These are phyloP conservation scores for Baryphthengus martii DNA, from an alignment of 2,113 vertebrate genomes.

Conservation along the genomic window DNA sequence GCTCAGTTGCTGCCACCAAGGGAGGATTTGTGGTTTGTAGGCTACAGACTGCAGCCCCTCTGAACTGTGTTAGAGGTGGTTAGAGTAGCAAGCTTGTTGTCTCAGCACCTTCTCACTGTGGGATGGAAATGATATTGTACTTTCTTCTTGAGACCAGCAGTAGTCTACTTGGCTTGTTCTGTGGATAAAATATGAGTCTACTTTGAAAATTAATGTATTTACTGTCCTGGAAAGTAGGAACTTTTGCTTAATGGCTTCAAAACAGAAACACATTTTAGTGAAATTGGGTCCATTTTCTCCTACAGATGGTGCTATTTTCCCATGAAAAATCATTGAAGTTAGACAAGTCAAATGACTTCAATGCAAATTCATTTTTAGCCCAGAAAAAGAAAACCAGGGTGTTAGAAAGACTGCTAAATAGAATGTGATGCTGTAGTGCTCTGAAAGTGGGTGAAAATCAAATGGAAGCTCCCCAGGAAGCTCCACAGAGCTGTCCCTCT, in stretches of 20 bases:
- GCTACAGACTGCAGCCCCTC: not conserved
- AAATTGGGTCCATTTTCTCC: conserved; percentile 2
- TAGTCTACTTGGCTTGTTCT: not conserved
- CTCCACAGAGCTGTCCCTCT: not conserved
- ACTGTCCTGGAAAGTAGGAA: not conserved
- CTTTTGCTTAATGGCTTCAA: not conserved
- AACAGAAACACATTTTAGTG: not conserved
- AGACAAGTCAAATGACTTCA: not conserved
- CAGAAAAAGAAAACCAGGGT: not conserved
- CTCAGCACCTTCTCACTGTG: not conserved
- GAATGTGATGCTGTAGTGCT: not conserved
- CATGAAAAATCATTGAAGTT: conserved; percentile 45
- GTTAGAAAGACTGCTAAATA: not conserved
- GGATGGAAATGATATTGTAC: not conserved
- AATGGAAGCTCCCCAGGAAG: not conserved
- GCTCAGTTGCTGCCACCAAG: not conserved
- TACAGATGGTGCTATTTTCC: conserved; percentile 68
- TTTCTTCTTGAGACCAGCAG: not conserved
- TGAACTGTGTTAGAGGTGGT: not conserved
- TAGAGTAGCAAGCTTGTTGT: not conserved
- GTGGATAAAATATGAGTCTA: not conserved
- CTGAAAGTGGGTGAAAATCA: not conserved
- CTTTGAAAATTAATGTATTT: not conserved
- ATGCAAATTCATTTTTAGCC: not conserved
- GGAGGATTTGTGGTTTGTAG: not conserved